phyloP scores from a whole-genome alignment of 2,888 invertebrate species.

The Gnatocerus cornutus region DNA sequence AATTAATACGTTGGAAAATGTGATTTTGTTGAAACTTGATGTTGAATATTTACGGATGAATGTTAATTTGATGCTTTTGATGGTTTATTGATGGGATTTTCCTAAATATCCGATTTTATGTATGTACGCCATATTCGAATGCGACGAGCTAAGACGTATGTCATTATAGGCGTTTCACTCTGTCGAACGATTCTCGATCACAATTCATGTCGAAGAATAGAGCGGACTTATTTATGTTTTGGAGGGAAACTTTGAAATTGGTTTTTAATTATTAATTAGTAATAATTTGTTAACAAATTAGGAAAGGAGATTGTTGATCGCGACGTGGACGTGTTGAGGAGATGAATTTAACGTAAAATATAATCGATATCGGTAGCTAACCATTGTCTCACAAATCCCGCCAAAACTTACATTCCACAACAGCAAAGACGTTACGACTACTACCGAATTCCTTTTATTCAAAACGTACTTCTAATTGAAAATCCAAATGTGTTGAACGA shows the following conservation, averaged over 20 bases:
- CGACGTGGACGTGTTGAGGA: no score
- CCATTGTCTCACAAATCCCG: no score
- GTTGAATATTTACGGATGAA: background rate
- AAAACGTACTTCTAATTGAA: no score
- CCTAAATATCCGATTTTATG: constrained; percentile 55
- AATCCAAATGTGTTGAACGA: no score
- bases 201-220: constrained; percentile 58
- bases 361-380: no score
- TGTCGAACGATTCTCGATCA: constrained; percentile 56
- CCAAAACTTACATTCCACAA: no score
- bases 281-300: no score
- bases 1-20: constrained; percentile 4
- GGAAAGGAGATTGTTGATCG: no score
- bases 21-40: constrained; percentile 34
- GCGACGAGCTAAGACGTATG: constrained; percentile 61
- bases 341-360: no score
- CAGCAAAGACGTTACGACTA: no score
- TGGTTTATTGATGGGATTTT: constrained; percentile 14
- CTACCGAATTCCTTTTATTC: no score
- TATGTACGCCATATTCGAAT: constrained; percentile 60
- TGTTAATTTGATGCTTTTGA: background rate
- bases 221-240: constrained; percentile 63
- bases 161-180: constrained; percentile 59
- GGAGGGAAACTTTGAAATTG: constrained; percentile 69
- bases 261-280: background rate